These are phyloP conservation scores for Ditylenchus weischeri DNA, from an alignment of 2,888 invertebrate genomes.

Conservation along the genomic window DNA sequence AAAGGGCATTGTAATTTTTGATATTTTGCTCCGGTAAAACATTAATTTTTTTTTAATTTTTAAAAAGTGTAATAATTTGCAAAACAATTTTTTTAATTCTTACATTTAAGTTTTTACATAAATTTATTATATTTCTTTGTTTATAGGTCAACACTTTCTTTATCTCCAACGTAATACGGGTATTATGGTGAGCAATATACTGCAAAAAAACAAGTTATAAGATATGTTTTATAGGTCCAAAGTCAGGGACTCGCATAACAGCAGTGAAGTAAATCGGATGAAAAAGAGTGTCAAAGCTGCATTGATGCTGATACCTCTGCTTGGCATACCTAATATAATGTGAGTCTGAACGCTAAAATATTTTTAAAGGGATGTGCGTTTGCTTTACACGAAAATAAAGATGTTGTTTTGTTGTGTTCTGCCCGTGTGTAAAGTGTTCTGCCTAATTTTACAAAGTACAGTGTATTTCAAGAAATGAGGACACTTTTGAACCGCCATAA, in stretches of 20 bases:
- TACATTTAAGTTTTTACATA: not conserved
- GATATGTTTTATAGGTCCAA: conserved; percentile 48
- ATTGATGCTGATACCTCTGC: conserved; percentile 62
- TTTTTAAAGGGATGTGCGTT: too few species aligned
- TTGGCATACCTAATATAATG: conserved; percentile 64
- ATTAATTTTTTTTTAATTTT: not conserved
- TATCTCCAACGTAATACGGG: conserved; percentile 63
- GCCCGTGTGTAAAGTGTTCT: too few species aligned
- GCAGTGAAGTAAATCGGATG: conserved; percentile 62
- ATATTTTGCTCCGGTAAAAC: too few species aligned
- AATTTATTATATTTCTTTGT: not conserved
- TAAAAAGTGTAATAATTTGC: not conserved
- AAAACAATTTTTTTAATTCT: not conserved
- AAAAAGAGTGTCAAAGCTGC: conserved; percentile 64
- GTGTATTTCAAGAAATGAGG: too few species aligned
- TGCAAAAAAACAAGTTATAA: too few species aligned
- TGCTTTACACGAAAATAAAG: too few species aligned
- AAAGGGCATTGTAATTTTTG: not conserved
- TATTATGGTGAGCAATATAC: conserved; percentile 56
- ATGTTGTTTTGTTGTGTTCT: too few species aligned
- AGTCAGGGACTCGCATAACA: conserved; percentile 60
- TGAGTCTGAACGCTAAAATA: not conserved
- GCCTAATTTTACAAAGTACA: too few species aligned
- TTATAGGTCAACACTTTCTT: conserved; percentile 62
- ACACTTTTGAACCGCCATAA: too few species aligned